These are phyloP conservation scores for Chesias legatella DNA, from an alignment of 2,888 invertebrate species.

Conservation along the genomic window DNA sequence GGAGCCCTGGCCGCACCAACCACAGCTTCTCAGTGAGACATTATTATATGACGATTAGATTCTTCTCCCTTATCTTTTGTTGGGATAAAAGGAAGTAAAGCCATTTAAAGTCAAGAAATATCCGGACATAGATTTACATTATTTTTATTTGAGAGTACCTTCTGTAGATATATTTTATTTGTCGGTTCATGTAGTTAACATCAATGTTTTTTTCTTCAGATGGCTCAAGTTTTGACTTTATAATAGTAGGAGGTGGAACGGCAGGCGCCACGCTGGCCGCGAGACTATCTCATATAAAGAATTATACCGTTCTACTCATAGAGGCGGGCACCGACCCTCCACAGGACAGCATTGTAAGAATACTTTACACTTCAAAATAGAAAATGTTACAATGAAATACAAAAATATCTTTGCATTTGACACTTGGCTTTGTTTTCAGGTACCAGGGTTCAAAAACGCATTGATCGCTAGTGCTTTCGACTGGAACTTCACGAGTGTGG, in stretches of 20 bases:
- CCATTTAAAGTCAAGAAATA: too few relatives aligned
- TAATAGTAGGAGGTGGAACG: constrained; percentile 64
- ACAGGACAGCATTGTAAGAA: constrained; percentile 53
- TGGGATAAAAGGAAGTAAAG: too few relatives aligned
- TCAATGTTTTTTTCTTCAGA: too few relatives aligned
- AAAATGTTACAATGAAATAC: too few relatives aligned
- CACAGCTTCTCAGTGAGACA: constrained; percentile 42
- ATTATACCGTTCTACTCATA: constrained; percentile 50
- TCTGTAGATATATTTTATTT: too few relatives aligned
- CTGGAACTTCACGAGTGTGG: constrained; percentile 62
- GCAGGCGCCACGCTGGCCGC: constrained; percentile 60
- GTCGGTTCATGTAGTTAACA: too few relatives aligned
- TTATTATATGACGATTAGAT: too few relatives aligned
- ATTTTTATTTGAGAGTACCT: too few relatives aligned
- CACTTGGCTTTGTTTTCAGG: constrained; percentile 39
- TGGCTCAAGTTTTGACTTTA: constrained; percentile 53
- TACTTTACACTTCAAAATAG: too few relatives aligned
- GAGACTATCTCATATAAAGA: constrained; percentile 42
- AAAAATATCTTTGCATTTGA: too few relatives aligned
- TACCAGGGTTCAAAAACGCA: constrained; percentile 48
- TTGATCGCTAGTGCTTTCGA: constrained; percentile 50
- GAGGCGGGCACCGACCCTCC: constrained; percentile 66
- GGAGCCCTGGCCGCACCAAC: constrained; percentile 51
- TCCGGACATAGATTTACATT: too few relatives aligned
- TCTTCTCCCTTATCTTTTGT: too few relatives aligned